phyloP scores from a whole-genome alignment of 2,113 vertebrate genomes.

The Mohoua ochrocephala region DNA sequence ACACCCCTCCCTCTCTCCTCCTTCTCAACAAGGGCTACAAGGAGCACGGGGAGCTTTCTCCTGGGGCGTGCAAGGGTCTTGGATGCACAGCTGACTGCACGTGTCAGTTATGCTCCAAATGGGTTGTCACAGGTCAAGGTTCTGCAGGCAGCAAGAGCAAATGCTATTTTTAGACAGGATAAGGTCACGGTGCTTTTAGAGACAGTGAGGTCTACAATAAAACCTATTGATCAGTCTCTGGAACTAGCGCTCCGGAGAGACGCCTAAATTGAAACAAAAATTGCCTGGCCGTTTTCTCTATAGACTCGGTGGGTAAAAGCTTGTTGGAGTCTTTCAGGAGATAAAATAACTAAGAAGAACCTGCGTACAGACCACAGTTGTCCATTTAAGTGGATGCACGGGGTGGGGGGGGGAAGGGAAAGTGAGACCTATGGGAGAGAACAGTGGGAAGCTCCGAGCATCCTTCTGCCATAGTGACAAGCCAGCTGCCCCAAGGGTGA shows the following conservation, averaged over 20 bases:
- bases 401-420: background rate
- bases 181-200: constrained; percentile 82
- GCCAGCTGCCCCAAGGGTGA: background rate
- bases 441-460: background rate
- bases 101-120: constrained; percentile 82
- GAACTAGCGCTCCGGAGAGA: constrained; percentile 77
- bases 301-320: constrained; percentile 73
- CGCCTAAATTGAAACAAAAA: constrained; percentile 78
- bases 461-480: background rate
- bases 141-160: constrained; percentile 77
- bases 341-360: constrained; percentile 69
- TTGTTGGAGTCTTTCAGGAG: constrained; percentile 79
- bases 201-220: constrained; percentile 83
- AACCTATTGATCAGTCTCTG: constrained; percentile 85
- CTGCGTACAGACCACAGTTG: constrained; percentile 35
- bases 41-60: background rate
- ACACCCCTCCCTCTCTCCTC: background rate
- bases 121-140: constrained; percentile 84
- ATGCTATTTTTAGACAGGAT: constrained; percentile 82
- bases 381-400: constrained; percentile 64
- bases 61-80: background rate
- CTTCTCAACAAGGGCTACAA: background rate
- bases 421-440: background rate
- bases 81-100: constrained; percentile 77
- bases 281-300: constrained; percentile 69